These are phyloP conservation scores for Melopsittacus undulatus DNA, from an alignment of 2,797 vertebrate species.

Conservation along the genomic window DNA sequence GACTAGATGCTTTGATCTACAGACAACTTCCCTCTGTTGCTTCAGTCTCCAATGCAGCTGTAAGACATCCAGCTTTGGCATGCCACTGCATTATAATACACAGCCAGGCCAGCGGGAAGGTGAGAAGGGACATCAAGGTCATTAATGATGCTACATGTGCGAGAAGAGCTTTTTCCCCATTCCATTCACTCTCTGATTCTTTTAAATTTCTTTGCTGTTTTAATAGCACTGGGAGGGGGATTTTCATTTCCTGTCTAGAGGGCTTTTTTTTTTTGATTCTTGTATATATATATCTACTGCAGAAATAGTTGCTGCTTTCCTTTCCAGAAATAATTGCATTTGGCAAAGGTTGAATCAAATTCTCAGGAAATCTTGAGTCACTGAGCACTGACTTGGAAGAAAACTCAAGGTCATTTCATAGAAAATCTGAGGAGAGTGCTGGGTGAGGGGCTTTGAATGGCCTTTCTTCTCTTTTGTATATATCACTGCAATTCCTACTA, in stretches of 20 bases:
- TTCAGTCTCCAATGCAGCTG: background rate
- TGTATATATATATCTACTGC: background rate
- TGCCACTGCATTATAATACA: background rate
- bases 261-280: background rate
- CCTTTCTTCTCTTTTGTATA: background rate
- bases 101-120: rapidly evolving
- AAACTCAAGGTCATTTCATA: background rate
- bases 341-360: background rate
- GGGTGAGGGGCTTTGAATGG: background rate
- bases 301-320: background rate
- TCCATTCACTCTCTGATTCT: background rate
- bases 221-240: rapidly evolving
- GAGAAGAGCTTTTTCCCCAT: background rate
- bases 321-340: background rate
- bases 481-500: background rate
- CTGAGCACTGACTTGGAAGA: background rate
- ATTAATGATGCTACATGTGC: background rate
- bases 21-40: background rate
- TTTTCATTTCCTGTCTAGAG: background rate
- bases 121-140: background rate
- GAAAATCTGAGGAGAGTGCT: background rate
- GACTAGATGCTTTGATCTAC: background rate
- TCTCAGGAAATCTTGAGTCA: background rate
- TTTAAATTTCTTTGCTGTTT: background rate
- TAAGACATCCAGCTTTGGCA: background rate